Conservation (phyloP, 2,888 invertebrate species). For the Prenolepis imparis region DNA sequence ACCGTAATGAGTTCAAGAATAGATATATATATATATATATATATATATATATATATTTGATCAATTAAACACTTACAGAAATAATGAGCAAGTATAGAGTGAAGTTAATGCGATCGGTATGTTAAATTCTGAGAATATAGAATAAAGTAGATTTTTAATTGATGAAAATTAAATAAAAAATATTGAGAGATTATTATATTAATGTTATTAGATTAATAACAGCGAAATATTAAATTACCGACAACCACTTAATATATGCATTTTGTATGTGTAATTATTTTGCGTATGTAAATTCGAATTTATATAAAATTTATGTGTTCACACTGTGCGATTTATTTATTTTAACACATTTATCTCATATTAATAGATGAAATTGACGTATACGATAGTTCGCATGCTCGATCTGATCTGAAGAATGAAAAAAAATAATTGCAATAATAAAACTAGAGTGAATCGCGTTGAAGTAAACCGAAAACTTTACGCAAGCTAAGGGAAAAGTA, state of each 20-base stretch:
- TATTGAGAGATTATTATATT: background rate
- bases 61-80: background rate
- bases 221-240: background rate
- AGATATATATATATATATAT: too few species aligned
- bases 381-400: background rate
- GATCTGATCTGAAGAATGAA: background rate
- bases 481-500: constrained; percentile 5
- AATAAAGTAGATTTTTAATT: background rate
- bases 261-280: background rate
- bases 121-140: background rate
- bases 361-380: background rate
- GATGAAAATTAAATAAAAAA: background rate
- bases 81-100: background rate
- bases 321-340: background rate
- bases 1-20: background rate
- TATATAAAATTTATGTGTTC: background rate
- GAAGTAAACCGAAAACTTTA: constrained; percentile 8
- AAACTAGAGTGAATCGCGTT: background rate
- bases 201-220: background rate
- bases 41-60: background rate
- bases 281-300: background rate
- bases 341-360: background rate
- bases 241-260: background rate
- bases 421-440: background rate
- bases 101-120: background rate